phyloP scores from a whole-genome alignment of 2,113 vertebrate species.

The Hypomesus transpacificus region DNA sequence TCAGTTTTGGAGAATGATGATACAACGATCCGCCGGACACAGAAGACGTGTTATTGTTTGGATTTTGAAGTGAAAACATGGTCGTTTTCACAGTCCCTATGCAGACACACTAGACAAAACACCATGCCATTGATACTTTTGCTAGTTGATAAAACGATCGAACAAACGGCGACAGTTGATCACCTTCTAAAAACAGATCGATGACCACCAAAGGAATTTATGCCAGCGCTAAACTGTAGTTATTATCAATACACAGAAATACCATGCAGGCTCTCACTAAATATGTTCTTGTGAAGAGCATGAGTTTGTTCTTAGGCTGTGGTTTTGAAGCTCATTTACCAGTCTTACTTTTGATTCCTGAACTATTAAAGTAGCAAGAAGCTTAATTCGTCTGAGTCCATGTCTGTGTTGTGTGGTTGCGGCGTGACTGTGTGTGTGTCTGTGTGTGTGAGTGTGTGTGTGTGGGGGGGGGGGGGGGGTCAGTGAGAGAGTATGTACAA shows the following conservation, averaged over 20 bases:
- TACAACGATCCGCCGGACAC: constrained; percentile 51
- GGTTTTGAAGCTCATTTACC: no score
- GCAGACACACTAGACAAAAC: constrained; percentile 50
- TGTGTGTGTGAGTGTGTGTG: neutral
- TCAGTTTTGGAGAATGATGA: constrained; percentile 62
- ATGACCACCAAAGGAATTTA: no score
- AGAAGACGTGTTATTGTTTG: constrained; percentile 58
- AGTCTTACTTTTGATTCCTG: no score
- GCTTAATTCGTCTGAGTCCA: neutral
- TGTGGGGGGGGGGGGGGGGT: neutral
- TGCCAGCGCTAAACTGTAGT: no score
- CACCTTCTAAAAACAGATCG: constrained; percentile 12
- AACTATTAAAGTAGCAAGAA: no score
- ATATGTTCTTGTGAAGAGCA: no score
- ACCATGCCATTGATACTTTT: constrained; percentile 24
- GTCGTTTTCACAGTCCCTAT: constrained; percentile 46
- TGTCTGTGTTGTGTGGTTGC: neutral
- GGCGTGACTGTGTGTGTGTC: neutral
- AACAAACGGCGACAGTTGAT: constrained; percentile 30
- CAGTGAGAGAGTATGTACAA: neutral
- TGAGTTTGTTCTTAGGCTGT: no score
- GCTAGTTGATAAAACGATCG: constrained; percentile 44
- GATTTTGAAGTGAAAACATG: constrained; percentile 63
- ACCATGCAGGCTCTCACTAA: no score
- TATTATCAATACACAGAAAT: no score